These are phyloP conservation scores for Melanerpes aurifrons DNA, from an alignment of 2,113 vertebrate genomes.

Conservation along the genomic window DNA sequence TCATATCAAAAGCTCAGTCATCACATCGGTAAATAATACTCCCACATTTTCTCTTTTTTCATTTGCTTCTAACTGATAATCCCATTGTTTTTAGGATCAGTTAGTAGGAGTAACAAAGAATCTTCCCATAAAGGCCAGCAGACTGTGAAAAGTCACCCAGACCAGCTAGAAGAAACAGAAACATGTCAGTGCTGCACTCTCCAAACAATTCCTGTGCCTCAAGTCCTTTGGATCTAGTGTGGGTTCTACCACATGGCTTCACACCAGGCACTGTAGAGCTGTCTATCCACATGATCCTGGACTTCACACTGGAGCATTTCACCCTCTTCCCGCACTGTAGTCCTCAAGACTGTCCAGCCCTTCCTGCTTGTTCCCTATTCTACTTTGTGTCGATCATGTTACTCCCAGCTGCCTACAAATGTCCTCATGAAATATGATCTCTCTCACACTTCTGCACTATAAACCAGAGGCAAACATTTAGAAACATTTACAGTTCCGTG, in stretches of 20 bases:
- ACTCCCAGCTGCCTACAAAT: background rate
- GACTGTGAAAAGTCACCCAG: background rate
- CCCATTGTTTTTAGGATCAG: constrained; percentile 24
- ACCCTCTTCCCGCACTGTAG: background rate
- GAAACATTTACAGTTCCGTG: background rate
- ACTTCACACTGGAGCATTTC: background rate
- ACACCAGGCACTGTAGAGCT: background rate
- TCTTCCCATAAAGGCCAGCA: background rate
- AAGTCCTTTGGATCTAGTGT: background rate
- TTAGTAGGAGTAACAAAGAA: constrained; percentile 5
- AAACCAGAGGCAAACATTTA: background rate
- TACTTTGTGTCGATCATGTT: rapidly evolving
- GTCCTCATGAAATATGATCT: background rate
- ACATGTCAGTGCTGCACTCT: background rate
- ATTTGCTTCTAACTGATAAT: constrained; percentile 16
- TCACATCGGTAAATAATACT: constrained; percentile 60
- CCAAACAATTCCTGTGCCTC: background rate
- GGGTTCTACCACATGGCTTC: background rate
- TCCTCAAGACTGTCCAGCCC: background rate
- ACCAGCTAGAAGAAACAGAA: background rate
- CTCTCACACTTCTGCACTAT: background rate
- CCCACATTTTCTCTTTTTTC: constrained; percentile 40
- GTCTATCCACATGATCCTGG: background rate
- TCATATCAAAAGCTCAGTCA: constrained; percentile 39
- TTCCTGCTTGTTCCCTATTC: background rate